Percentiles rank a stretch among this genome's conserved stretches.
Evolutionary conservation across 1,140 invertebrate species (phyloP).

Genomic region (Goniozus legneri): DNA sequence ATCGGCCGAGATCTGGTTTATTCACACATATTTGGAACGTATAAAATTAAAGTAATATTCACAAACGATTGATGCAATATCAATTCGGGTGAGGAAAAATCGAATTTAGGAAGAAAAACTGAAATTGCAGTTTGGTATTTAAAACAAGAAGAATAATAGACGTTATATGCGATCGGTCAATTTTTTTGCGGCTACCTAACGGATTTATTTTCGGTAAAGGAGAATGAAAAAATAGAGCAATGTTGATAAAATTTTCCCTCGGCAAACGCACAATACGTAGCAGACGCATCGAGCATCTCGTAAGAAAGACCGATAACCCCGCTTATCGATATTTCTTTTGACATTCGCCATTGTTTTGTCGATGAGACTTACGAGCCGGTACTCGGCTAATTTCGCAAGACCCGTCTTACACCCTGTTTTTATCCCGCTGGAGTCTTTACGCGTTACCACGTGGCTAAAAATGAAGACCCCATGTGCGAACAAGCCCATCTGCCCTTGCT

Average conservation of each 20-base stretch:
- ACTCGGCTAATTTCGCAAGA: neutral
- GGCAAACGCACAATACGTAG: too few relatives aligned
- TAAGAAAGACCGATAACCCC: constrained; percentile 23
- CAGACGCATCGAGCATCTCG: too few relatives aligned
- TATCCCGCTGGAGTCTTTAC: too few relatives aligned
- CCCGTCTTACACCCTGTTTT: too few relatives aligned
- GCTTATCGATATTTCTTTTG: constrained; percentile 20
- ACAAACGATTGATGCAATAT: too few relatives aligned
- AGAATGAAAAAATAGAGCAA: neutral
- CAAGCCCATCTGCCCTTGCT: neutral
- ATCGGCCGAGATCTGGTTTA: too few relatives aligned
- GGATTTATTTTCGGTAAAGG: neutral
- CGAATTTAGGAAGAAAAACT: neutral
- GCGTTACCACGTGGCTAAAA: neutral
- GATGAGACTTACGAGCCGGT: neutral
- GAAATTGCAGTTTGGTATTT: neutral
- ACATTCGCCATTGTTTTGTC: constrained; percentile 18
- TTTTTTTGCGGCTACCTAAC: constrained; percentile 1
- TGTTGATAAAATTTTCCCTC: too few relatives aligned
- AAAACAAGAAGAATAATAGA: neutral
- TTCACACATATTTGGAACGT: too few relatives aligned
- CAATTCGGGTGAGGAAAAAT: too few relatives aligned
- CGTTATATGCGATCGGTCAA: neutral
- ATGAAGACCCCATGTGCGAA: neutral
- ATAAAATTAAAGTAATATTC: too few relatives aligned